Base-by-base conservation (phyloP, 1,140 invertebrate species). In the Brachionus calyciflorus region DNA sequence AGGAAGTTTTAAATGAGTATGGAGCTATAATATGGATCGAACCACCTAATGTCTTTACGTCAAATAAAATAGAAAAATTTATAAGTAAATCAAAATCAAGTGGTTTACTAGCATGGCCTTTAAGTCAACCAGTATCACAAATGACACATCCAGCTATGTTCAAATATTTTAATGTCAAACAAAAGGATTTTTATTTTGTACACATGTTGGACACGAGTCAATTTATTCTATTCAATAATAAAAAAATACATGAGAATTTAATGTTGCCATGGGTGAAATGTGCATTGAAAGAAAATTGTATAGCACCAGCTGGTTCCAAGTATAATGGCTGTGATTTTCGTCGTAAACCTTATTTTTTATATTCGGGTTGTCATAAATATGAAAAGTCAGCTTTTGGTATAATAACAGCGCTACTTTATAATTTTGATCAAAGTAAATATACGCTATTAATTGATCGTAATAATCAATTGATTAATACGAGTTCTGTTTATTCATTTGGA, bases 261-360 rank as follows among this genome's bases (percentile, higher is more conserved):
- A 73, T 73, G 69, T 21, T 51, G 5, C 69, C 69, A 40, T 73
- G 69, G 69, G 69, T 73, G 4, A 73, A 55, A 37, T 73, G 69
- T 55, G 51, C 46, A 9, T 28, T 73, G 10, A 73, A 49, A 37
- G 51, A 33, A 26, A 26, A n/a, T 10, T 73, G 69, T 24, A 73
- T 73, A 51, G 69, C 51, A 1, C 69, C 69, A 5, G n/a, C 69
- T 21, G 69, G 69, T 2, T 37, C 69, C 7, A 73, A 73, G 51
- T 73, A 19, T n/a, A 37, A 28, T 10, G 69, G 69, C 1, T 73
- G 69, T 40, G 40, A 73, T 51, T 73, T 51, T n/a, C 10, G 21
- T 10, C 44, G 69, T 0, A 30, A 28, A 40, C 69, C 69, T 14
- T 51, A 7, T 7, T 73, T 73, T 41, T 40, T 17, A 28, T 73